Conservation (phyloP, 1,140 invertebrate genomes). For the Meloidogyne chitwoodi region DNA sequence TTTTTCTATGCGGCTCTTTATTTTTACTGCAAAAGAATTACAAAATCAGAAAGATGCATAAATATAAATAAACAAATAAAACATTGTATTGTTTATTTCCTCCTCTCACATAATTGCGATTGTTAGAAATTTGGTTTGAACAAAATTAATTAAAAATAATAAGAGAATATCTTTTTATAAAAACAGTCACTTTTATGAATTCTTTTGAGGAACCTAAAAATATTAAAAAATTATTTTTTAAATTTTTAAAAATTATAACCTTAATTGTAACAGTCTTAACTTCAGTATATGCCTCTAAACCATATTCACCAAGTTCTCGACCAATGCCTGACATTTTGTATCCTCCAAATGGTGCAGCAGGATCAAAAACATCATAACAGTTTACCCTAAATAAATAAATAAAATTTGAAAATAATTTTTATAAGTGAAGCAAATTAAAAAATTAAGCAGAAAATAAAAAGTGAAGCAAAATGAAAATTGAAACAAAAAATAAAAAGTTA, state of each 20-base stretch:
- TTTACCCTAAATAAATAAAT: slow-evolving; percentile 20
- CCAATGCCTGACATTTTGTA: slow-evolving; percentile 42
- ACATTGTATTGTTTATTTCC: no score
- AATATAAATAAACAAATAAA: no score
- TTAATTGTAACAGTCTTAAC: slow-evolving; percentile 53
- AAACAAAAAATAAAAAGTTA: neutral
- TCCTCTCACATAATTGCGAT: no score
- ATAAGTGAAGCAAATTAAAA: no score
- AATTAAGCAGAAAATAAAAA: no score
- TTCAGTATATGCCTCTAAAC: slow-evolving; percentile 55
- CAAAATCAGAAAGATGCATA: no score
- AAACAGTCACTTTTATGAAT: slow-evolving; percentile 13
- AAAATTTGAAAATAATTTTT: neutral
- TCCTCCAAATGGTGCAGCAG: slow-evolving; percentile 48
- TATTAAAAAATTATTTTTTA: neutral
- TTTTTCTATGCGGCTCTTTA: no score
- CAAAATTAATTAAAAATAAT: no score
- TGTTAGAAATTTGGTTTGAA: no score
- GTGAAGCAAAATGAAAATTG: neutral
- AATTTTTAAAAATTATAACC: slow-evolving; percentile 24
- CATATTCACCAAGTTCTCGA: slow-evolving; percentile 58
- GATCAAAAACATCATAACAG: slow-evolving; percentile 32
- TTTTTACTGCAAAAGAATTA: no score
- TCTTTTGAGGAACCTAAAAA: slow-evolving; percentile 37
- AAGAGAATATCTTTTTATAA: no score